Base-by-base conservation (phyloP, 2,888 invertebrate genomes). In the Clanis bilineata region DNA sequence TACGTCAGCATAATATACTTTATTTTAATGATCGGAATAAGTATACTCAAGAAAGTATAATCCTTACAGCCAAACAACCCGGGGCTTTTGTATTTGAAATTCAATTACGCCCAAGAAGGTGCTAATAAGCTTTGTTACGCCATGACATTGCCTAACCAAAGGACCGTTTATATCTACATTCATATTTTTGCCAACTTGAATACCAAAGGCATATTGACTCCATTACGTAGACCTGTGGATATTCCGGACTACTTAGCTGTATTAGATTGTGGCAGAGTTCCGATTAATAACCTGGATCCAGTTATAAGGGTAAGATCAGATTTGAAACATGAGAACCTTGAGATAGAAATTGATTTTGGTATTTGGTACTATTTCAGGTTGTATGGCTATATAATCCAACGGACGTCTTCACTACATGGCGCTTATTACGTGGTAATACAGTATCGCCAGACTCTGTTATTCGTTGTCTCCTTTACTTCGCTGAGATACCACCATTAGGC, bases 331-430 rank as follows among this genome's bases (percentile, higher is more conserved):
- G 12, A 36, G 7, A 36, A 36, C 36, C 1, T 36, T 36, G 36
- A 32, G 1, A 3, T 7, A 3, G 32, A 9, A 32, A 32, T 32
- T 39, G n/a, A 39, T n/a, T n/a, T n/a, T n/a, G n/a, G n/a, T 18
- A 18, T 3, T 41, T 1, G 15, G 15, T n/a, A n/a, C 39, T 18
- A 18, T 63, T 43, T 79, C 66, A 92, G 92, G 83, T 92, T 41
- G 76, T 83, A 3, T 91, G 91, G 91, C 67, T 92, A 1, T 91
- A 92, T 70, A 92, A 92, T 63, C 90, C 92, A 0, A 88, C 90
- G 3, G 84, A 89, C 32, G 86, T 87, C 0, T 90, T 82, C 62
- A 86, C 90, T 25, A 91, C 91, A 3, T 92, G 92, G 92, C 84
- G 91, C 10, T 70, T 92, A 6, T 70, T 92, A 39, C 81, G 85